Evolutionary conservation across 2,888 invertebrate genomes (phyloP).

Genomic region (Vanessa cardui): DNA sequence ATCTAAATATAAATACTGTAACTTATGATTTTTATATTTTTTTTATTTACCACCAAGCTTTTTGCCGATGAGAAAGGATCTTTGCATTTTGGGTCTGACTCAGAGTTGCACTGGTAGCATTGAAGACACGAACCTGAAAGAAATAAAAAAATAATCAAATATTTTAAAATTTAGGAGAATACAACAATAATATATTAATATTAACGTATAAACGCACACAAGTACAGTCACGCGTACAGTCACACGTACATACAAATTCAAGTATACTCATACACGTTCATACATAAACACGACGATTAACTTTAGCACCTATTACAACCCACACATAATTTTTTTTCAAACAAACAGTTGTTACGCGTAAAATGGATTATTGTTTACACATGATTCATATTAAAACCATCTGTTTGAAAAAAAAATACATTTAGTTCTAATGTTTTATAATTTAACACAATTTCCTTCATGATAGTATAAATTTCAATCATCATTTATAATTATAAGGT

Average conservation of each 20-base stretch:
- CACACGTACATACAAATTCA: no score
- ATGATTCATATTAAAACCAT: neutral
- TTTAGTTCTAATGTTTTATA: no score
- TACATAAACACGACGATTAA: no score
- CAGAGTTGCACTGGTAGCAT: constrained; percentile 72
- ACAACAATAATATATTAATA: no score
- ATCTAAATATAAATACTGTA: neutral
- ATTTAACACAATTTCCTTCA: no score
- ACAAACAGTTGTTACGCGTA: neutral
- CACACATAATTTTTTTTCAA: neutral
- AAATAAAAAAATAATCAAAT: neutral
- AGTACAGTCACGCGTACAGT: no score
- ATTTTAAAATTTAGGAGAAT: no score
- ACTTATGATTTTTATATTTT: neutral
- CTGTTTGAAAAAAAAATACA: neutral
- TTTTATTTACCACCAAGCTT: constrained; percentile 55
- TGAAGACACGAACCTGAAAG: constrained; percentile 66
- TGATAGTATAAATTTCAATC: no score
- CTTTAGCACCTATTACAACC: neutral
- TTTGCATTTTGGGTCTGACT: constrained; percentile 60
- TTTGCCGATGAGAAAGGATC: constrained; percentile 56
- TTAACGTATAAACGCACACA: no score
- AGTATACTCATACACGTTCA: no score
- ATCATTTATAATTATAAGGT: no score
- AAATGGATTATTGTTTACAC: neutral